A percentile compares a stretch with the other conserved stretches of the same genome.
These are phyloP conservation scores for Pardosa pseudoannulata DNA, from an alignment of 2,888 invertebrate genomes.

Conservation along the genomic window DNA sequence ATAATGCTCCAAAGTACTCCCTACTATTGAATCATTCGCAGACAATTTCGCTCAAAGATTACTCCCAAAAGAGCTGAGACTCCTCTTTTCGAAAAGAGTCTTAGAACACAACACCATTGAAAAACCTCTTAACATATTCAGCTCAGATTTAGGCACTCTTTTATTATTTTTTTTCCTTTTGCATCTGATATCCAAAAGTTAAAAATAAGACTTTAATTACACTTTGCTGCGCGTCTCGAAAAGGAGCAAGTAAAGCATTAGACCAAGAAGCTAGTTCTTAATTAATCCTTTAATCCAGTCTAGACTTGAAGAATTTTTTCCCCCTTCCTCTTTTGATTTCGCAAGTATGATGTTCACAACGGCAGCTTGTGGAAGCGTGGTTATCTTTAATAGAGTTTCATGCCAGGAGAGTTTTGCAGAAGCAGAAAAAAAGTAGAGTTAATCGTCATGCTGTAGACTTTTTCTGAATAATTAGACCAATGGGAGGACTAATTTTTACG, in stretches of 20 bases:
- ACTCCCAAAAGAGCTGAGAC: neutral
- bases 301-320: slow-evolving; percentile 41
- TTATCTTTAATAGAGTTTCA: no score
- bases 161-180: no score
- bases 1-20: neutral
- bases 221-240: neutral
- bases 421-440: no score
- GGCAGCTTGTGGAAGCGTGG: no score
- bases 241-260: neutral
- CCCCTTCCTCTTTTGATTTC: neutral
- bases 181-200: neutral
- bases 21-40: neutral
- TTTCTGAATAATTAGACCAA: no score
- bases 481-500: no score
- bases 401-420: no score
- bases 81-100: no score
- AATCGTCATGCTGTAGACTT: no score
- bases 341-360: no score
- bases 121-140: neutral
- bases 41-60: neutral
- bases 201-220: slow-evolving; percentile 23
- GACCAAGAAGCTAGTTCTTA: slow-evolving; percentile 16
- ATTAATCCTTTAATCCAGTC: slow-evolving; percentile 55
- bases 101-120: neutral
- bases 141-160: neutral